These are phyloP conservation scores for Rhynchomys soricoides DNA, from an alignment of 2,113 vertebrate species.

Conservation along the genomic window DNA sequence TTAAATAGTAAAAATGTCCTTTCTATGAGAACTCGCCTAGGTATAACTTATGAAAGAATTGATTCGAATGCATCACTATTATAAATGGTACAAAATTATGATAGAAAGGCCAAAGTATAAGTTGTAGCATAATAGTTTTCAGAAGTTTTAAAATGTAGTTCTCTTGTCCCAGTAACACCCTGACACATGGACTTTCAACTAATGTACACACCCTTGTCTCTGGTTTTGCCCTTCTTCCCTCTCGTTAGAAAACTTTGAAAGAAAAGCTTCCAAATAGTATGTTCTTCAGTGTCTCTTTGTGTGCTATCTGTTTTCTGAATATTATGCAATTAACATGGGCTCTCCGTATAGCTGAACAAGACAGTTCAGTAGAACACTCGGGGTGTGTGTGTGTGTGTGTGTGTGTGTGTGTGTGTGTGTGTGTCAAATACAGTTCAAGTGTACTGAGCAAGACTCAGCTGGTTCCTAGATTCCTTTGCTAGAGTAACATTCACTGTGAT, in stretches of 20 bases:
- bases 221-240: rapidly evolving
- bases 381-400: too few species aligned
- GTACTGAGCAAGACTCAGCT: neutral
- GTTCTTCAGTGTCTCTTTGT: neutral
- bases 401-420: too few species aligned
- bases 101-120: neutral
- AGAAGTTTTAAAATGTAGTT: neutral
- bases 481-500: neutral
- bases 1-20: neutral
- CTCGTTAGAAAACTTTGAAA: constrained; percentile 9
- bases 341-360: neutral
- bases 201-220: neutral
- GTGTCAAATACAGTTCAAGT: neutral
- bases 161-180: neutral
- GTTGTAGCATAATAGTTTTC: neutral
- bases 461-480: neutral
- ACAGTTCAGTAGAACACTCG: neutral
- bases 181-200: neutral
- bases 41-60: constrained; percentile 3
- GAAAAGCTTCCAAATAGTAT: neutral
- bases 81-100: neutral
- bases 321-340: neutral
- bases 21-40: neutral
- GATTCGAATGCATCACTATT: neutral
- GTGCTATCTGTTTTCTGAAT: neutral